phyloP scores from a whole-genome alignment of 2,797 vertebrate genomes.

The Leuciscus waleckii region DNA sequence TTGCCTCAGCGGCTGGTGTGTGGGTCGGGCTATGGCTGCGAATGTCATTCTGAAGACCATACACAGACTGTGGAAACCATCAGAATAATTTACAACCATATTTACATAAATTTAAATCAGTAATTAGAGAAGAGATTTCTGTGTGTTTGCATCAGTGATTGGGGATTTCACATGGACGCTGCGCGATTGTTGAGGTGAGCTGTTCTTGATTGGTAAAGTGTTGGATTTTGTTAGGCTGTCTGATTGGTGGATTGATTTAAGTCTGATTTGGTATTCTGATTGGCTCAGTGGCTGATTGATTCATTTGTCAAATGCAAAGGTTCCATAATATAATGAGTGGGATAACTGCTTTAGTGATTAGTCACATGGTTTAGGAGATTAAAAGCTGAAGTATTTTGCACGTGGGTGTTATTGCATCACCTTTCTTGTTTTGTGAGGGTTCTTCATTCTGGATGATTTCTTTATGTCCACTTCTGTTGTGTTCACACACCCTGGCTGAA shows the following conservation, averaged over 20 bases:
- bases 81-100: conserved; percentile 28
- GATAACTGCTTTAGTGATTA: conserved; percentile 2
- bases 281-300: conserved; percentile 2
- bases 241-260: conserved; percentile 14
- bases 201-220: conserved; percentile 10
- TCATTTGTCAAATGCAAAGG: conserved; percentile 5
- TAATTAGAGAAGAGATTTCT: conserved; percentile 16
- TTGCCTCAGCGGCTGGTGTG: conserved; percentile 90
- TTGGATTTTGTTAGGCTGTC: not conserved
- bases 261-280: conserved; percentile 13
- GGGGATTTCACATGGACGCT: not conserved
- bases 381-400: conserved; percentile 6
- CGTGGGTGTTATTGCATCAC: conserved; percentile 66
- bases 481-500: conserved; percentile 96
- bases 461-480: conserved; percentile 99
- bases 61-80: conserved; percentile 84
- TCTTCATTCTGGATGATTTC: conserved; percentile 98
- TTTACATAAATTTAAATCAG: conserved; percentile 8
- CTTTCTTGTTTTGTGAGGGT: conserved; percentile 98
- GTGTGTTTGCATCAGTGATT: conserved; percentile 16
- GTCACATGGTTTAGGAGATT: conserved; percentile 17
- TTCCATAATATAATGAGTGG: conserved; percentile 5
- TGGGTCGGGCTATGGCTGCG: conserved; percentile 95
- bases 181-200: not conserved
- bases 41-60: conserved; percentile 95